Evolutionary conservation across 2,888 invertebrate species (phyloP).

Genomic region (Linnaemya vulpina): DNA sequence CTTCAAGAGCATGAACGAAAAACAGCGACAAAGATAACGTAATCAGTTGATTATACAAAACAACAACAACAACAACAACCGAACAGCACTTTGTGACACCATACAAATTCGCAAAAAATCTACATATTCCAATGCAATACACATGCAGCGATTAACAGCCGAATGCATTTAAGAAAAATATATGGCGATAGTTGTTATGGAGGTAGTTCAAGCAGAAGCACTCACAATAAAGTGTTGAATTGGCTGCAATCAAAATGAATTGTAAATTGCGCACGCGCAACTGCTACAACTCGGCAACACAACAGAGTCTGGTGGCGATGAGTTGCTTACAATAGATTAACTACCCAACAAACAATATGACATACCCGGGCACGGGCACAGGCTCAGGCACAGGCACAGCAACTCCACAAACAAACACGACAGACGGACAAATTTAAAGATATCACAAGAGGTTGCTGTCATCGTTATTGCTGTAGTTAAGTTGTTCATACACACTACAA

Average conservation of each 20-base stretch:
- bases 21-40: slow-evolving; percentile 38
- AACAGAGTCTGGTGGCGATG: slow-evolving; percentile 66
- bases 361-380: not conserved
- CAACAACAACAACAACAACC: slow-evolving; percentile 7
- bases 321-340: slow-evolving; percentile 69
- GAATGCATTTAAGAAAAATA: slow-evolving; percentile 40
- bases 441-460: slow-evolving; percentile 41
- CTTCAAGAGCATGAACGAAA: slow-evolving; percentile 23
- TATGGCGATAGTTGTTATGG: slow-evolving; percentile 6
- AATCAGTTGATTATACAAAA: slow-evolving; percentile 62
- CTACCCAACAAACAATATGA: slow-evolving; percentile 60
- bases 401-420: not conserved
- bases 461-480: slow-evolving; percentile 26
- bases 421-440: slow-evolving; percentile 14
- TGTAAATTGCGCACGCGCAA: slow-evolving; percentile 75
- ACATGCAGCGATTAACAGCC: slow-evolving; percentile 29
- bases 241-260: slow-evolving; percentile 73
- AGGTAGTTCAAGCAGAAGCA: slow-evolving; percentile 27
- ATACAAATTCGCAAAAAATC: slow-evolving; percentile 49
- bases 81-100: slow-evolving; percentile 20
- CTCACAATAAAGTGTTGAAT: slow-evolving; percentile 71
- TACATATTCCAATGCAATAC: slow-evolving; percentile 6
- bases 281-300: slow-evolving; percentile 38
- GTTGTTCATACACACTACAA: slow-evolving; percentile 46
- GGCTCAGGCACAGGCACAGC: slow-evolving; percentile 13